phyloP scores from a whole-genome alignment of 1,140 invertebrate species.

The Alviniconcha marisindica region DNA sequence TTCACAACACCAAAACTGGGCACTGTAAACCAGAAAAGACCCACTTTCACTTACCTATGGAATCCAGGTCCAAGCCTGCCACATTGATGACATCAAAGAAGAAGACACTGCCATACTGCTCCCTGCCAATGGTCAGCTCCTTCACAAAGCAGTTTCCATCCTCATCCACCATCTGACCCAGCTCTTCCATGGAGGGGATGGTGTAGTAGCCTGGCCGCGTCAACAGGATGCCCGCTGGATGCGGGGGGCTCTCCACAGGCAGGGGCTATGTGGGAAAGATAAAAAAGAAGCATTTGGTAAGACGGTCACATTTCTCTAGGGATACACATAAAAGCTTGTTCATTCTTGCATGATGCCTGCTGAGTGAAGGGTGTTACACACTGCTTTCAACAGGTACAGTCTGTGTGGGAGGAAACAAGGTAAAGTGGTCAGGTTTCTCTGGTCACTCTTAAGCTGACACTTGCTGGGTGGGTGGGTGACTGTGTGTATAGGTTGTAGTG shows the following conservation, averaged over 20 bases:
- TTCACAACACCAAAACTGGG: too few relatives aligned
- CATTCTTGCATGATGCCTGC: too few relatives aligned
- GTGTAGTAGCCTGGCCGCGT: conserved; percentile 89
- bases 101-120: conserved; percentile 94
- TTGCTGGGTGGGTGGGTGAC: too few relatives aligned
- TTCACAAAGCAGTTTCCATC: conserved; percentile 90
- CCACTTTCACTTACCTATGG: conserved; percentile 81
- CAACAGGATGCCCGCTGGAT: conserved; percentile 77
- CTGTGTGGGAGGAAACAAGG: too few relatives aligned
- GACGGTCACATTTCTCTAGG: not conserved
- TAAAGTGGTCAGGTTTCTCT: too few relatives aligned
- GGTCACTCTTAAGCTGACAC: too few relatives aligned
- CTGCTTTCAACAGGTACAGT: too few relatives aligned
- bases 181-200: conserved; percentile 86
- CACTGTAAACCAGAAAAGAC: too few relatives aligned
- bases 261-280: conserved; percentile 9
- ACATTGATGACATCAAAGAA: conserved; percentile 90
- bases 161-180: conserved; percentile 81
- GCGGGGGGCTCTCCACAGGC: conserved; percentile 65
- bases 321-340: not conserved
- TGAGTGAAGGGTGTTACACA: too few relatives aligned
- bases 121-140: conserved; percentile 92
- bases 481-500: too few relatives aligned
- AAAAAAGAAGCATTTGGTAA: too few relatives aligned
- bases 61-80: conserved; percentile 91